Evolutionary conservation across 2,113 vertebrate species (phyloP).

Genomic region (Opisthocomus hoazin): DNA sequence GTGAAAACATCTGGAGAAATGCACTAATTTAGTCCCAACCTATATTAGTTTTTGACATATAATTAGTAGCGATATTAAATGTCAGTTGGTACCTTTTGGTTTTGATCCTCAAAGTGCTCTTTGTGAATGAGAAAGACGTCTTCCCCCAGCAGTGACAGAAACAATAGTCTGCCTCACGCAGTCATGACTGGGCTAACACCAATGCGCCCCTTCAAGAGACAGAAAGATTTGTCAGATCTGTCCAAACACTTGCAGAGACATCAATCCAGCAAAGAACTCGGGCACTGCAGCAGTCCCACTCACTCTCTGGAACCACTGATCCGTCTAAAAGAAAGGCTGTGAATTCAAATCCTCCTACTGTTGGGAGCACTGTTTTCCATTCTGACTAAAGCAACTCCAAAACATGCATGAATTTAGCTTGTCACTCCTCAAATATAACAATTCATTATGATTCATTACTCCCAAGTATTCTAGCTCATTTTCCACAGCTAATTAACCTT

Average conservation of each 20-base stretch:
- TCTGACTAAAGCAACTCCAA: neutral
- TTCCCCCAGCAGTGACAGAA: neutral
- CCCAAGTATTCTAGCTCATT: neutral
- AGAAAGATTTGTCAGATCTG: neutral
- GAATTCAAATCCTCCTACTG: neutral
- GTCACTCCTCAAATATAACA: neutral
- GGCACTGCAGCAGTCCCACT: neutral
- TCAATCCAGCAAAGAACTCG: neutral
- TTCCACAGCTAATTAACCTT: constrained; percentile 3
- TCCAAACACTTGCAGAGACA: neutral
- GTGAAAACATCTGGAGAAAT: neutral
- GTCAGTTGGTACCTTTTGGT: neutral
- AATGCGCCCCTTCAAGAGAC: neutral
- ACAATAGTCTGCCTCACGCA: neutral
- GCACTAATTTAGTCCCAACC: neutral
- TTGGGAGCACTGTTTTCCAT: neutral
- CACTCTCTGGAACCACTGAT: neutral
- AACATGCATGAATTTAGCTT: neutral
- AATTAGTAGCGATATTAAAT: neutral
- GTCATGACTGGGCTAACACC: neutral
- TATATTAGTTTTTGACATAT: neutral
- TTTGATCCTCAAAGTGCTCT: neutral
- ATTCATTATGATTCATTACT: neutral
- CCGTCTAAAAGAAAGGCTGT: neutral
- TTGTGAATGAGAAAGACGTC: neutral